Evolutionary conservation across 2,113 vertebrate species (phyloP), one percentile per base, ranked within the genome.

Genomic region (Euleptes europaea): DNA sequence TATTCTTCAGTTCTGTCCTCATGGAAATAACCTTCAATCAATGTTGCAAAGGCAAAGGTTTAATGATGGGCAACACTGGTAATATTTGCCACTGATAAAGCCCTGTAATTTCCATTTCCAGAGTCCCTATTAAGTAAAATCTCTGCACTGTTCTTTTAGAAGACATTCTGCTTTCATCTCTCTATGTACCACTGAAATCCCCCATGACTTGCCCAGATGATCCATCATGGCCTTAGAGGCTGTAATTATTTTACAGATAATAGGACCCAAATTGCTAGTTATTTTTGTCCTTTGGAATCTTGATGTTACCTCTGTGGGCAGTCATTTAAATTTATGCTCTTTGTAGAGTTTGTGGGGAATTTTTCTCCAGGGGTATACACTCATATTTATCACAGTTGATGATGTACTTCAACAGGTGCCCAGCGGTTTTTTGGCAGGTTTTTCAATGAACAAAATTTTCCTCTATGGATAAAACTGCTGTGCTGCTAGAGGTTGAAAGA

Each of bases 11-110:
- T 40, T 74, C 15, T 86, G 71, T 86, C 83, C 82, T 65, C 57
- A 57, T 63, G 82, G 35, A 88, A 84, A 80, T 76, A 79, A 8
- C 69, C 51, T 67, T 83, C 28, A 84, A 81, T 67, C 88, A 84
- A 15, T 40, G 38, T 21, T 67, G 0, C 12, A 10, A 92, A 88
- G 17, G 3, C 49, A 76, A 88, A 69, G 17, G 71, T 83, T 31
- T 67, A 14, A 31, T 0, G 1, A 66, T 5, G 77, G 75, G 73
- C 1, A 72, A 82, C 44, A 83, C 51, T 72, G 1, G 19, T 81
- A 13, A 9, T 65, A n/a, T 72, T 75, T 23, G 28, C 47, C 12
- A 15, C 42, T 82, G 57, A 82, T 60, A 42, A 28, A 6, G 11
- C 31, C 33, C 28, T 44, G 44, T 60, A 63, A n/a, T 57, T 26